Percentiles rank a stretch among this genome's conserved stretches.
phyloP scores from a whole-genome alignment of 2,888 invertebrate species.

The Apotomis betuletana region DNA sequence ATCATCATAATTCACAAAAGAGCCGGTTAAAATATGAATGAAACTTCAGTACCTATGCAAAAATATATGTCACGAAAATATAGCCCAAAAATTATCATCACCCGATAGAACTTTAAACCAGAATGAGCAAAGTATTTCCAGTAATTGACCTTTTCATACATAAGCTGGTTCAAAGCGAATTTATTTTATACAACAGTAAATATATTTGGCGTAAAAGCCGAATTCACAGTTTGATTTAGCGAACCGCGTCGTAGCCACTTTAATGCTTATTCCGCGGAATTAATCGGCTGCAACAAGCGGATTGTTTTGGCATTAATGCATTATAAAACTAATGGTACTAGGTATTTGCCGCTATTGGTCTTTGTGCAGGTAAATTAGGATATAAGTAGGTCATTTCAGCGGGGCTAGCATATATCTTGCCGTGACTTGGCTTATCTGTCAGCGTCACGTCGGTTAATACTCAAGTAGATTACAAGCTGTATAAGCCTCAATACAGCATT shows the following conservation, averaged over 20 bases:
- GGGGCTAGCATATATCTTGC: too few relatives aligned
- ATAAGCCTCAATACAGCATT: too few relatives aligned
- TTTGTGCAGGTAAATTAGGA: conserved; percentile 6
- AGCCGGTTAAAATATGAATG: too few relatives aligned
- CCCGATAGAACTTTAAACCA: too few relatives aligned
- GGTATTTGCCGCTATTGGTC: background rate
- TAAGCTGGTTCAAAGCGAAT: background rate
- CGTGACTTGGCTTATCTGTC: too few relatives aligned
- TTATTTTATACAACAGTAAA: conserved; percentile 1
- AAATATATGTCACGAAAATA: too few relatives aligned
- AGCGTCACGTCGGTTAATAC: too few relatives aligned
- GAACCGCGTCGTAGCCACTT: conserved; percentile 6
- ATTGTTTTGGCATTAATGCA: conserved; percentile 19
- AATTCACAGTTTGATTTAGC: conserved; percentile 18
- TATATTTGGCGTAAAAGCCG: background rate
- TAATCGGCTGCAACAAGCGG: conserved; percentile 12
- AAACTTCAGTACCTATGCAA: too few relatives aligned
- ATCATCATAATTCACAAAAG: too few relatives aligned
- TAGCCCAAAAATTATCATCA: too few relatives aligned
- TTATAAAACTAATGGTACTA: conserved; percentile 6
- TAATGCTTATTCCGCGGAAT: conserved; percentile 24
- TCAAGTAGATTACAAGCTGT: too few relatives aligned
- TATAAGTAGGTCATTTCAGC: too few relatives aligned
- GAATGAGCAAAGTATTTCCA: background rate
- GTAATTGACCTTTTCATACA: background rate